Evolutionary conservation across 1,140 invertebrate genomes (phyloP).

Genomic region (Eueides isabella): DNA sequence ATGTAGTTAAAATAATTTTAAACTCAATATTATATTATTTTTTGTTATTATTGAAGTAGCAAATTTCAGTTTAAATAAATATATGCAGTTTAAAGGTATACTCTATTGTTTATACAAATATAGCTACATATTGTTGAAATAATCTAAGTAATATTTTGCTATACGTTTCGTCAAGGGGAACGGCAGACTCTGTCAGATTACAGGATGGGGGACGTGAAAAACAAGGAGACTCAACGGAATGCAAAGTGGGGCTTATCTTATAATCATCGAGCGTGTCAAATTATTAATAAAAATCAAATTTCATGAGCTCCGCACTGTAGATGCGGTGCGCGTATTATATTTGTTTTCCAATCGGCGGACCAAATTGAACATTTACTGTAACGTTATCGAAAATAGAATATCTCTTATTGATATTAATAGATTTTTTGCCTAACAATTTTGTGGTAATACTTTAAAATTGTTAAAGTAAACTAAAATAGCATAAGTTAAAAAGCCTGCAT

Average conservation of each 20-base stretch:
- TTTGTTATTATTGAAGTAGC: too few species aligned
- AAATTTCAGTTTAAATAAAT: too few species aligned
- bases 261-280: conserved; percentile 81
- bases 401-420: neutral
- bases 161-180: conserved; percentile 37
- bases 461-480: too few species aligned
- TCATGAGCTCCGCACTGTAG: conserved; percentile 50
- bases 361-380: neutral
- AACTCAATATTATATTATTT: too few species aligned
- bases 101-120: neutral
- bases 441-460: neutral
- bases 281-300: conserved; percentile 83
- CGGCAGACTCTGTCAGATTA: conserved; percentile 65
- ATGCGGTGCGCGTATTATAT: conserved; percentile 48
- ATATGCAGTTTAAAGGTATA: neutral
- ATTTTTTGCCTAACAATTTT: neutral
- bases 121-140: conserved; percentile 19
- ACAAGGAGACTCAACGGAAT: conserved; percentile 73
- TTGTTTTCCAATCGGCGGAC: conserved; percentile 12
- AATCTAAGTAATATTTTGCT: conserved; percentile 36
- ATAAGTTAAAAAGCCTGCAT: neutral
- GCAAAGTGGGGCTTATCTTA: conserved; percentile 81
- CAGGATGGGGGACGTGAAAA: conserved; percentile 61
- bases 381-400: neutral
- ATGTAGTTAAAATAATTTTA: too few species aligned